Evolutionary conservation across 2,113 vertebrate genomes (phyloP).

Genomic region (Mobula hypostoma): DNA sequence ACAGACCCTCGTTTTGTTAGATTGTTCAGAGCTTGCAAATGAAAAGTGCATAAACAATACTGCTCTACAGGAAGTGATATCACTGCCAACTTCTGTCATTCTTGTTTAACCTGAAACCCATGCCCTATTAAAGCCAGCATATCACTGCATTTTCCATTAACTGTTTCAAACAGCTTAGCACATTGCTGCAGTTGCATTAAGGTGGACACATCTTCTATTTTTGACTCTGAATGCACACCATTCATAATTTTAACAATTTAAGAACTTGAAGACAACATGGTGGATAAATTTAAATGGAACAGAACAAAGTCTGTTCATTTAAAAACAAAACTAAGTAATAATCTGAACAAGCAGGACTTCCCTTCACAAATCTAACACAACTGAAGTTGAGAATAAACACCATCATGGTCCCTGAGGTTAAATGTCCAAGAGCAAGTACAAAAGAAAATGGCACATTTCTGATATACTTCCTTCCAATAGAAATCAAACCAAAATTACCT

Average conservation of each 20-base stretch:
- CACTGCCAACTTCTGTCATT: neutral
- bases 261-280: neutral
- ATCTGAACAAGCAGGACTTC: neutral
- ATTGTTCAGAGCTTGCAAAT: neutral
- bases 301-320: neutral
- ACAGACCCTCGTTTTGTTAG: conserved; percentile 40
- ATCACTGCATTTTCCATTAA: neutral
- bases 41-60: neutral
- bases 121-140: neutral
- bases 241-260: neutral
- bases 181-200: neutral
- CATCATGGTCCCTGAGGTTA: neutral
- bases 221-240: neutral
- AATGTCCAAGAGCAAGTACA: neutral
- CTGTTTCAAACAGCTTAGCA: neutral
- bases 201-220: neutral
- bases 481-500: neutral
- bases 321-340: neutral
- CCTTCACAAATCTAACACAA: neutral
- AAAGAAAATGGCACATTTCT: neutral
- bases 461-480: neutral
- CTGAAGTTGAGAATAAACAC: neutral
- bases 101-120: neutral
- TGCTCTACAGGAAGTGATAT: neutral
- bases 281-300: neutral